Evolutionary conservation across 2,888 invertebrate genomes (phyloP), one percentile per base, ranked within the genome.

Genomic region (Lasiommata megera): DNA sequence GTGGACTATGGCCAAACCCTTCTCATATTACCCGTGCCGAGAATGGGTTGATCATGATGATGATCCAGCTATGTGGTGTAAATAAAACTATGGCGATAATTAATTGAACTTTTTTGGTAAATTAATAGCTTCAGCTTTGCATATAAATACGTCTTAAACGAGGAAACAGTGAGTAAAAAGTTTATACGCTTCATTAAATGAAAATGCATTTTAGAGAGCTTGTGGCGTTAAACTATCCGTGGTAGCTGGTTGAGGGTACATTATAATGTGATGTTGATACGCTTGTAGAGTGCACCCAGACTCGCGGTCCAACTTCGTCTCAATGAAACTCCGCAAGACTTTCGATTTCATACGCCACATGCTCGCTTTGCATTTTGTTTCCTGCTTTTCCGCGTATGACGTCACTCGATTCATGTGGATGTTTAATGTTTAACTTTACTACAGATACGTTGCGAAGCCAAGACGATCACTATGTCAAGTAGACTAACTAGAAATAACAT

Each of bases 301-400:
- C 71, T 79, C 79, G 77, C 78, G 75, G 74, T 74, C 85, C 80
- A 89, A 88, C 87, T 90, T 81, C 65, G 78, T 74, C 80, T 89
- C 82, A 90, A 89, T 89, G 90, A 86, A 88, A 84, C 84, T 83
- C 67, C 73, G 76, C 76, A 81, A 80, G 82, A 91, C 90, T 91
- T 91, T 91, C 91, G 77, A 87, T 91, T 91, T 91, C 89, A 86
- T 90, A 90, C 88, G 82, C 82, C 83, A 87, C 82, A 88, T 84
- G 82, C 77, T 81, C 73, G 73, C 79, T 87, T 84, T 84, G 86
- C 82, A 85, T 85, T 87, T 83, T 86, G 84, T 84, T 88, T 81
- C 79, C 82, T 79, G 84, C 84, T 83, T 88, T 87, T 88, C 86
- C 82, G 76, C 77, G 76, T 71, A 73, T 86, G 84, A 87, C 88